Evolutionary conservation across 2,113 vertebrate genomes (phyloP).

Genomic region (Brachyhypopomus gauderio): DNA sequence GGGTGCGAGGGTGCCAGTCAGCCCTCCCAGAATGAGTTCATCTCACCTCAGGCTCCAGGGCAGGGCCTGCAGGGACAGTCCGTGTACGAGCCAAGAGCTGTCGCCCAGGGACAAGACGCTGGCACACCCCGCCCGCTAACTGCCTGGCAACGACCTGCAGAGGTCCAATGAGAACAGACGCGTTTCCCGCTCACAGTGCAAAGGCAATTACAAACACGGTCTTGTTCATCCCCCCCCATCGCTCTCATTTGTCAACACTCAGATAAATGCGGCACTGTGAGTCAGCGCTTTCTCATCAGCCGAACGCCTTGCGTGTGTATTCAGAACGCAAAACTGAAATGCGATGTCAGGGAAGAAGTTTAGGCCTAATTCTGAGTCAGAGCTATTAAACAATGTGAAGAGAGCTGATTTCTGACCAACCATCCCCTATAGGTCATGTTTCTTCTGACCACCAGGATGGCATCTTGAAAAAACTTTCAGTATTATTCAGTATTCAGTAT

Average conservation of each 20-base stretch:
- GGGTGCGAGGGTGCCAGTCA: constrained; percentile 36
- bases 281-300: constrained; percentile 29
- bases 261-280: constrained; percentile 39
- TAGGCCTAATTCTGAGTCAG: background rate
- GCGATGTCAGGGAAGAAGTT: background rate
- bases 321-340: background rate
- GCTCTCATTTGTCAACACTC: constrained; percentile 50
- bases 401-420: background rate
- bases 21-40: constrained; percentile 53
- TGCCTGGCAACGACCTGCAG: constrained; percentile 39
- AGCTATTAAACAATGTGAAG: background rate
- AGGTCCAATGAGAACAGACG: constrained; percentile 1
- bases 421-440: background rate
- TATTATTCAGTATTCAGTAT: too few relatives aligned
- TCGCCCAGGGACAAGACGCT: constrained; percentile 44
- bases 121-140: constrained; percentile 53
- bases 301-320: constrained; percentile 29
- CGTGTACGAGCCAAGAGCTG: constrained; percentile 40
- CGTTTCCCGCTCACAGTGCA: constrained; percentile 39
- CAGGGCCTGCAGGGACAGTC: constrained; percentile 35
- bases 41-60: constrained; percentile 44
- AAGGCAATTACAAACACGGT: constrained; percentile 50
- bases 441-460: background rate
- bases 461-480: background rate
- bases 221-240: constrained; percentile 25